Evolutionary conservation across 2,113 vertebrate genomes (phyloP).

Genomic region (Tragelaphus imberbis): DNA sequence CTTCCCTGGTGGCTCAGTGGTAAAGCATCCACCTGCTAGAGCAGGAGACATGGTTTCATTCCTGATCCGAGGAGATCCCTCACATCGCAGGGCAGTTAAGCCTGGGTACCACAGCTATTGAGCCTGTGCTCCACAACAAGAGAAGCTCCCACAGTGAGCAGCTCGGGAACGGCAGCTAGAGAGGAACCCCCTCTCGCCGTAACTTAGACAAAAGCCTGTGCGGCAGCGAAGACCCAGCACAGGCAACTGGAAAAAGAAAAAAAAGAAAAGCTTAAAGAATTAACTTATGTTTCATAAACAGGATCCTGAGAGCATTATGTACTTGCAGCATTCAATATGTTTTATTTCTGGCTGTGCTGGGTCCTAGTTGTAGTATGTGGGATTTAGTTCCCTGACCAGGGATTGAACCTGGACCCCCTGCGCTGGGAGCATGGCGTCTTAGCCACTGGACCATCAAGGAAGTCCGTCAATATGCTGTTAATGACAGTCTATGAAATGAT

Average conservation of each 20-base stretch:
- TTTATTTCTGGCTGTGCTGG: neutral
- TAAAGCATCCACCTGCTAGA: neutral
- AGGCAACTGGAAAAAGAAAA: neutral
- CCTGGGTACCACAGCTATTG: neutral
- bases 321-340: neutral
- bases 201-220: neutral
- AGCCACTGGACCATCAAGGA: neutral
- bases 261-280: neutral
- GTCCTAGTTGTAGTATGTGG: neutral
- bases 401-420: neutral
- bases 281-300: neutral
- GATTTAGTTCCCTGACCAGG: neutral
- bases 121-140: neutral
- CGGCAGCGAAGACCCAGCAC: neutral
- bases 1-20: neutral
- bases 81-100: neutral
- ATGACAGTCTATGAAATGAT: neutral
- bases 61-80: neutral
- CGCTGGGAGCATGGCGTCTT: accelerated
- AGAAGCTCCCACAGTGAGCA: neutral
- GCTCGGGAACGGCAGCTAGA: neutral
- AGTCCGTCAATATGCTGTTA: neutral
- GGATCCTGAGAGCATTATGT: neutral
- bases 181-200: neutral
- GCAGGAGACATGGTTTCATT: neutral